Conservation (phyloP, 2,113 vertebrate genomes). For the Gadus macrocephalus region DNA sequence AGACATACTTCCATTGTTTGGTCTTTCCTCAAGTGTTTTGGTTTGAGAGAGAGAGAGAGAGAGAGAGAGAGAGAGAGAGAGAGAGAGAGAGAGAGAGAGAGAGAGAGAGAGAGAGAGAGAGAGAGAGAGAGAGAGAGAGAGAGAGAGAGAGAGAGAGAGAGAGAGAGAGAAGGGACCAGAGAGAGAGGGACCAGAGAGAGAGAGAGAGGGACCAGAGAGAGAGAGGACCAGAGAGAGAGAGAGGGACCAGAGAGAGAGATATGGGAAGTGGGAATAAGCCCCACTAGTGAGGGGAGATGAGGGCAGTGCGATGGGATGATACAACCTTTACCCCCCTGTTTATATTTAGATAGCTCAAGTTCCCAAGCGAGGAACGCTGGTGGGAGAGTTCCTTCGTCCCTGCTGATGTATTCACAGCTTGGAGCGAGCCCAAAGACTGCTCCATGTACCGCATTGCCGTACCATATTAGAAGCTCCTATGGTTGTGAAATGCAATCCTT, state of each 20-base stretch:
- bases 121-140: neutral
- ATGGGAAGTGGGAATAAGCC: neutral
- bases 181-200: neutral
- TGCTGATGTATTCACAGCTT: conserved; percentile 20
- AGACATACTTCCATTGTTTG: too few relatives aligned
- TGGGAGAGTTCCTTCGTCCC: conserved; percentile 40
- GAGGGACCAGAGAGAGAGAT: too few relatives aligned
- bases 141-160: too few relatives aligned
- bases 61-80: too few relatives aligned
- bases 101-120: neutral
- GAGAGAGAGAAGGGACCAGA: too few relatives aligned
- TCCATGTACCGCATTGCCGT: too few relatives aligned
- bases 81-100: conserved; percentile 1
- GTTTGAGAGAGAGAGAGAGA: too few relatives aligned
- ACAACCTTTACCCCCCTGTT: conserved; percentile 52
- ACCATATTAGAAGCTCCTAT: too few relatives aligned
- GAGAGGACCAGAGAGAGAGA: neutral
- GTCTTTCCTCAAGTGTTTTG: too few relatives aligned
- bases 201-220: neutral
- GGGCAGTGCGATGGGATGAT: conserved; percentile 10
- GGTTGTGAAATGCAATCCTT: too few relatives aligned
- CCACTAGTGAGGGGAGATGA: neutral
- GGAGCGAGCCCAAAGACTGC: conserved; percentile 1
- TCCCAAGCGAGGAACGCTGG: conserved; percentile 54
- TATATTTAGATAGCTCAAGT: conserved; percentile 66